These are phyloP conservation scores for Sabatieria punctata DNA, from an alignment of 2,888 invertebrate species.

Conservation along the genomic window DNA sequence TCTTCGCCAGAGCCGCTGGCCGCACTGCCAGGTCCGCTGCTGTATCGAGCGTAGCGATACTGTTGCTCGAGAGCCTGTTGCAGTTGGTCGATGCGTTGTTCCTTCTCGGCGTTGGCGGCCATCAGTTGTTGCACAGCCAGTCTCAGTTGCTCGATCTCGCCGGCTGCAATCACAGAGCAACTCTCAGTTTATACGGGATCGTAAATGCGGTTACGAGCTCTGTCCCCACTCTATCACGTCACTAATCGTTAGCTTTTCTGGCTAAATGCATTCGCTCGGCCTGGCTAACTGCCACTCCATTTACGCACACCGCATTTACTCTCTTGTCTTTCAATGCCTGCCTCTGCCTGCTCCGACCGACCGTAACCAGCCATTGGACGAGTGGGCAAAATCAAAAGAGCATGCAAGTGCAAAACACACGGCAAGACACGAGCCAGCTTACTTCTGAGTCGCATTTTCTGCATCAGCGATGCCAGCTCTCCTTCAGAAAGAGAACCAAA, in stretches of 20 bases:
- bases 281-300: too few relatives aligned
- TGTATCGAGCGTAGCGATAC: too few relatives aligned
- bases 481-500: neutral
- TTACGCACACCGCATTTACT: too few relatives aligned
- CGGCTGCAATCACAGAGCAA: conserved; percentile 26
- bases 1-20: too few relatives aligned
- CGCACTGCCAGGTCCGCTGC: too few relatives aligned
- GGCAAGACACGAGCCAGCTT: conserved; percentile 7
- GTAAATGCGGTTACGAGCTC: too few relatives aligned
- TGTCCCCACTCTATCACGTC: too few relatives aligned
- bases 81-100: neutral
- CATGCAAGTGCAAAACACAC: neutral
- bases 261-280: too few relatives aligned
- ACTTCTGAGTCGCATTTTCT: conserved; percentile 5
- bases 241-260: too few relatives aligned
- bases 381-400: neutral
- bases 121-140: conserved; percentile 37
- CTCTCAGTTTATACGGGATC: too few relatives aligned
- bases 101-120: conserved; percentile 38
- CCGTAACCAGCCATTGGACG: neutral
- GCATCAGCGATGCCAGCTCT: conserved; percentile 2
- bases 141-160: conserved; percentile 37
- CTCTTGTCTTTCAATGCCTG: too few relatives aligned
- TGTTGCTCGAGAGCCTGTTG: neutral
- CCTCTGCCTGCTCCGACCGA: too few relatives aligned